Evolutionary conservation across 2,797 vertebrate species (phyloP).

Genomic region (Cyprinella venusta): DNA sequence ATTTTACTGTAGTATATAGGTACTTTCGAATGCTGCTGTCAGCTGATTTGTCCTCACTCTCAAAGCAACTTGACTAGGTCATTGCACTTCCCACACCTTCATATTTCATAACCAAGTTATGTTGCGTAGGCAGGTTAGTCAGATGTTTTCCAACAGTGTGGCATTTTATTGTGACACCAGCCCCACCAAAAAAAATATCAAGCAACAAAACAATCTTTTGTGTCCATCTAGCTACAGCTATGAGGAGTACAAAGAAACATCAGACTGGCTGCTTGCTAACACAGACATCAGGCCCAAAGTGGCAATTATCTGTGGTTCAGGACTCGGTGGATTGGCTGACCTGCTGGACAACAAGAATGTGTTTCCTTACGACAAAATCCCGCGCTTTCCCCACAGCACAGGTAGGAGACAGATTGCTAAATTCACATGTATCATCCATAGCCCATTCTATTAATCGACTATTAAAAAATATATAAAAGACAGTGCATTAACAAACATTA

Average conservation of each 20-base stretch:
- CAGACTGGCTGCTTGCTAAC: conserved; percentile 73
- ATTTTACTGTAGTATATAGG: not conserved
- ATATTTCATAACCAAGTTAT: conserved; percentile 7
- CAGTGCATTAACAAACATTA: conserved; percentile 13
- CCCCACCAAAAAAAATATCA: not conserved
- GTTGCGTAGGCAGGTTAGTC: not conserved
- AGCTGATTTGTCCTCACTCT: conserved; percentile 15
- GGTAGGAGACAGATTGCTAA: conserved; percentile 63
- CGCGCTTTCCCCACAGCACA: conserved; percentile 77
- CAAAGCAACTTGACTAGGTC: conserved; percentile 3
- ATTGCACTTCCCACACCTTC: conserved; percentile 39
- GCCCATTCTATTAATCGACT: not conserved
- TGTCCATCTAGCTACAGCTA: conserved; percentile 67
- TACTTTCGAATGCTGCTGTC: not conserved
- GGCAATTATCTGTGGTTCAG: conserved; percentile 83
- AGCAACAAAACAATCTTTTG: not conserved
- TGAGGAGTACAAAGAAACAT: conserved; percentile 76
- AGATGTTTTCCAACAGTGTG: not conserved
- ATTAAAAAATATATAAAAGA: not conserved
- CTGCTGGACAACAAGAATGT: conserved; percentile 65
- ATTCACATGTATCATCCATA: not conserved
- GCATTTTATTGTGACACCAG: not conserved
- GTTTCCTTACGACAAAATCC: conserved; percentile 74
- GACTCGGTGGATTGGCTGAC: conserved; percentile 75
- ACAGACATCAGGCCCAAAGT: conserved; percentile 71